Conservation (phyloP, 2,113 vertebrate species). For the Regulus satrapa region DNA sequence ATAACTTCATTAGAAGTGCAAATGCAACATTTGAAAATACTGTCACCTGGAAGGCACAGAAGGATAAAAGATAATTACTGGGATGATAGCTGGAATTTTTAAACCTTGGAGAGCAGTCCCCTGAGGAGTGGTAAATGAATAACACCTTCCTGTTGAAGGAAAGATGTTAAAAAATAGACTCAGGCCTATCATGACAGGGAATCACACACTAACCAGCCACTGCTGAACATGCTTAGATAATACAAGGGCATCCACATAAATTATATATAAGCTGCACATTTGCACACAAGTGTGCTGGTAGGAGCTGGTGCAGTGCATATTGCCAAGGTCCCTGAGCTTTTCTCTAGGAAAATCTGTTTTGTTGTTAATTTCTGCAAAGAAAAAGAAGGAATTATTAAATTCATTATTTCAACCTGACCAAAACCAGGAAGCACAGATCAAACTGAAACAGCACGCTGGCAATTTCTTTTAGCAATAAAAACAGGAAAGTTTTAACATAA, state of each 20-base stretch:
- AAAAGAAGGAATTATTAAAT: not conserved
- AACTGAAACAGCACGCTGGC: not conserved
- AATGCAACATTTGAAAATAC: not conserved
- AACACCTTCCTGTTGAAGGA: not conserved
- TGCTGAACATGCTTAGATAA: not conserved
- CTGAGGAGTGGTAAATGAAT: not conserved
- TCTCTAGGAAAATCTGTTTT: not conserved
- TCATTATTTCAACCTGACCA: not conserved
- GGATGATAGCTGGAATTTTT: not conserved
- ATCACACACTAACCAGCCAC: not conserved
- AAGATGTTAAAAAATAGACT: not conserved
- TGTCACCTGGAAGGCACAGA: not conserved
- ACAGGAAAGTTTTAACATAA: not conserved
- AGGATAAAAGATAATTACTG: not conserved
- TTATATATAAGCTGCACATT: not conserved
- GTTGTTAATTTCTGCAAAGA: not conserved
- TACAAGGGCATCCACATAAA: not conserved
- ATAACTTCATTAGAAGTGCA: not conserved
- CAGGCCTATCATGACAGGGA: not conserved
- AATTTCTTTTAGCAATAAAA: not conserved
- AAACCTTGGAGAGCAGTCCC: not conserved
- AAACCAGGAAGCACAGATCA: not conserved
- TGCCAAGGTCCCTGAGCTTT: not conserved
- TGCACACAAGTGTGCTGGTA: not conserved
- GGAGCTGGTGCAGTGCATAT: not conserved